Base-by-base conservation (phyloP, 2,888 invertebrate species). In the Chaetogeoica ovagalla region DNA sequence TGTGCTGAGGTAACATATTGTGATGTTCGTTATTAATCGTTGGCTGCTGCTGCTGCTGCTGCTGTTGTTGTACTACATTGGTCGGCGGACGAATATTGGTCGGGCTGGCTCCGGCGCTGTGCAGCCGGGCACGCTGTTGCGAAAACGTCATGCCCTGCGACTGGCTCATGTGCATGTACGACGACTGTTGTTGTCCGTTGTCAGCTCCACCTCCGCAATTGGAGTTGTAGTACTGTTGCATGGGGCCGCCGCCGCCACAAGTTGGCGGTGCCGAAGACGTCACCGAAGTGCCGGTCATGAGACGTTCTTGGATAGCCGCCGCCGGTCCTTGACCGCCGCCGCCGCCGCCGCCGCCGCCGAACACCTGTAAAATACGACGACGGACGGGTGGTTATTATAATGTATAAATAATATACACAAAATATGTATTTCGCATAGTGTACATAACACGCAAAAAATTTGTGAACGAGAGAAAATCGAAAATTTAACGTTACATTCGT, bases 121-220 rank as follows among this genome's bases (percentile, higher is more conserved):
- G 55, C 23, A 79, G 23, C 11, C 79, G 55, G 19, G 79, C 70
- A 9, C 79, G 69, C 15, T 79, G 79, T 68, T 79, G 79, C 19
- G 79, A 79, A n/a, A 79, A 79, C 21, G 79, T 79, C 70, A 79
- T 71, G 39, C 65, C 63, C 43, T 79, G 79, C 19, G 79, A 79
- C 39, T 79, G 79, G 39, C 52, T 57, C 79, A 79, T 71, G 13
- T 79, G 79, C 79, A 79, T 79, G n/a, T 79, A 71, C 7, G 70
- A 71, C 71, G 55, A 37, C 37, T 30, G 30, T 30, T 75, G 77
- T 48, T 76, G 77, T 39, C 71, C 63, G 23, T 63, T 71, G 55
- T 79, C 79, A 30, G 30, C 30, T 30, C 70, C n/a, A n/a, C n/a
- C 43, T 7, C 43, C 79, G 23, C 79, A 70, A 19, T 37, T 55